Evolutionary conservation across 2,113 vertebrate species (phyloP).

Genomic region (Buteo buteo): DNA sequence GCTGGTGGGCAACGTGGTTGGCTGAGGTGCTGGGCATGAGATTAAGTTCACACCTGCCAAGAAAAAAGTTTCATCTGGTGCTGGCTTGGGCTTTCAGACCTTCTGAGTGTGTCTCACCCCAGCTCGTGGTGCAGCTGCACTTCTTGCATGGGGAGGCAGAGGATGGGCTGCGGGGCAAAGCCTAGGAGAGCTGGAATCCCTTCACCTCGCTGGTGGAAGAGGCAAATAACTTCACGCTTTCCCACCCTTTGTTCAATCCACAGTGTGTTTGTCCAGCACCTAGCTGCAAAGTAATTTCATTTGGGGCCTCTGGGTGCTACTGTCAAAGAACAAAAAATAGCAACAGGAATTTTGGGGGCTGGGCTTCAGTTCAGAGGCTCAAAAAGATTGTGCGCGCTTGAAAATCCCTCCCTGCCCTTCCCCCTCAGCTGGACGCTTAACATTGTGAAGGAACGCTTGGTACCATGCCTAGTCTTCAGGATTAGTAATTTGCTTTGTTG

Average conservation of each 20-base stretch:
- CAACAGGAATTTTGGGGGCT: background rate
- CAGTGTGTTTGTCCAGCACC: background rate
- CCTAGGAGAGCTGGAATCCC: background rate
- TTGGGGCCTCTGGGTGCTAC: background rate
- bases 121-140: background rate
- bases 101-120: background rate
- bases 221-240: background rate
- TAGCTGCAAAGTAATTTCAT: background rate
- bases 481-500: slow-evolving; percentile 1
- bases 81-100: background rate
- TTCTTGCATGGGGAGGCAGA: background rate
- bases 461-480: background rate
- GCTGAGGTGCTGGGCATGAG: background rate
- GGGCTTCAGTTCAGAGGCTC: background rate
- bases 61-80: background rate
- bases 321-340: background rate
- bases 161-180: background rate
- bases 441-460: background rate
- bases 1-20: background rate
- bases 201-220: background rate
- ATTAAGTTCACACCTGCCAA: background rate
- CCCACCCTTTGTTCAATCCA: background rate
- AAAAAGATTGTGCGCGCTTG: background rate
- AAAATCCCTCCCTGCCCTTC: background rate
- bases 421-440: background rate